phyloP scores from a whole-genome alignment of 2,888 invertebrate genomes.

The Melinaea menophilus region DNA sequence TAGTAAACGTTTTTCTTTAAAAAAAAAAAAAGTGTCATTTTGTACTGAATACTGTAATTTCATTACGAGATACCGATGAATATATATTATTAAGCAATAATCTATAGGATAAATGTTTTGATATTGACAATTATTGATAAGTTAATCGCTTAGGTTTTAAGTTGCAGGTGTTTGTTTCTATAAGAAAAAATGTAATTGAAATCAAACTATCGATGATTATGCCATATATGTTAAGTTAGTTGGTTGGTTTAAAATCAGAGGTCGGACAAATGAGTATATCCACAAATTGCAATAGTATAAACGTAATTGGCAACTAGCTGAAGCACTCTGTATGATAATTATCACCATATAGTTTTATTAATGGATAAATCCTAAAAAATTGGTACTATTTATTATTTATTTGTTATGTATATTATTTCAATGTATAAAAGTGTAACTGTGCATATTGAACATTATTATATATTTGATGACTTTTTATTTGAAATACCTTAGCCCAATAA shows the following conservation, averaged over 20 bases:
- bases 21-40: constrained; percentile 63
- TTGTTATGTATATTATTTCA: constrained; percentile 78
- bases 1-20: constrained; percentile 61
- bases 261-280: constrained; percentile 46
- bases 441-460: constrained; percentile 76
- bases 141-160: constrained; percentile 74
- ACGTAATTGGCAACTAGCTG: constrained; percentile 67
- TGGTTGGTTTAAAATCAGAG: constrained; percentile 46
- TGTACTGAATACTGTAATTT: constrained; percentile 73
- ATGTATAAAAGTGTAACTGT: constrained; percentile 77
- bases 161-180: constrained; percentile 74
- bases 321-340: constrained; percentile 69
- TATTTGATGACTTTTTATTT: constrained; percentile 76
- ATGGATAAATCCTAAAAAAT: constrained; percentile 69
- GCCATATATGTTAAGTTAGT: constrained; percentile 75
- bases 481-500: constrained; percentile 73
- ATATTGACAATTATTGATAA: constrained; percentile 76
- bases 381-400: constrained; percentile 77
- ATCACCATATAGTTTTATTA: constrained; percentile 66
- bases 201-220: constrained; percentile 71
- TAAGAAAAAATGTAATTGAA: constrained; percentile 72
- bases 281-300: constrained; percentile 51
- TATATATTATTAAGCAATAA: constrained; percentile 75
- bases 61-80: constrained; percentile 69
- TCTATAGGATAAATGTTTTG: constrained; percentile 76